A percentile compares a stretch with the other conserved stretches of the same genome.
These are phyloP conservation scores for Melanotus villosus DNA, from an alignment of 2,888 invertebrate species.

Conservation along the genomic window DNA sequence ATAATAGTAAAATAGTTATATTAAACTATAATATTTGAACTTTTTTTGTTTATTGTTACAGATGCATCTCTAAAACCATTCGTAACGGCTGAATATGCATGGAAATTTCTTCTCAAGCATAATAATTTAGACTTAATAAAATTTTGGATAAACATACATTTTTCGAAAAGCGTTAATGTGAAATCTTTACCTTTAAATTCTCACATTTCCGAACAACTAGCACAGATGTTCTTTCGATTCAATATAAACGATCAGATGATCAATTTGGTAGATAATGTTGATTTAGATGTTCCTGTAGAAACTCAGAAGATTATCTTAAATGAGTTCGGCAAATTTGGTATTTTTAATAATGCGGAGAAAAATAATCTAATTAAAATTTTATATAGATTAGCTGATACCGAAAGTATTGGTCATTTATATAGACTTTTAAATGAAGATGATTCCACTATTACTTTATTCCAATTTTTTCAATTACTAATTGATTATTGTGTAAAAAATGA, in stretches of 20 bases:
- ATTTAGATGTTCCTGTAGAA: constrained; percentile 71
- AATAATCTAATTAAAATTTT: constrained; percentile 72
- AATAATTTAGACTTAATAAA: constrained; percentile 74
- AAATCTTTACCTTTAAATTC: constrained; percentile 56
- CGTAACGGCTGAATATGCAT: constrained; percentile 71
- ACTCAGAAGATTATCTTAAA: constrained; percentile 74
- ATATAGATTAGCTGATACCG: constrained; percentile 73
- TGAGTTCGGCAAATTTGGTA: constrained; percentile 75
- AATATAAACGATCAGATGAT: constrained; percentile 75
- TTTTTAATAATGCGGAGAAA: constrained; percentile 75
- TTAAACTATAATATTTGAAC: no score
- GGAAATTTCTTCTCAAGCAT: constrained; percentile 74
- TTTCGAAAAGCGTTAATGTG: constrained; percentile 62
- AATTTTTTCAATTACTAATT: constrained; percentile 71
- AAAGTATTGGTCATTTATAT: constrained; percentile 71
- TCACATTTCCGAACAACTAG: constrained; percentile 66
- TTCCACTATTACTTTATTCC: constrained; percentile 64
- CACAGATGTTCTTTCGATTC: constrained; percentile 71
- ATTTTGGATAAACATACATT: constrained; percentile 75
- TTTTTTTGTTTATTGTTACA: no score
- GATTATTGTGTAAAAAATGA: constrained; percentile 72
- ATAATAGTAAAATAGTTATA: no score
- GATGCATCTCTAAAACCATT: constrained; percentile 71
- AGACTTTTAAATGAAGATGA: constrained; percentile 68
- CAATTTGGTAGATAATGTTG: constrained; percentile 69